Evolutionary conservation across 2,888 invertebrate genomes (phyloP).

Genomic region (Anagyrus pseudococci): DNA sequence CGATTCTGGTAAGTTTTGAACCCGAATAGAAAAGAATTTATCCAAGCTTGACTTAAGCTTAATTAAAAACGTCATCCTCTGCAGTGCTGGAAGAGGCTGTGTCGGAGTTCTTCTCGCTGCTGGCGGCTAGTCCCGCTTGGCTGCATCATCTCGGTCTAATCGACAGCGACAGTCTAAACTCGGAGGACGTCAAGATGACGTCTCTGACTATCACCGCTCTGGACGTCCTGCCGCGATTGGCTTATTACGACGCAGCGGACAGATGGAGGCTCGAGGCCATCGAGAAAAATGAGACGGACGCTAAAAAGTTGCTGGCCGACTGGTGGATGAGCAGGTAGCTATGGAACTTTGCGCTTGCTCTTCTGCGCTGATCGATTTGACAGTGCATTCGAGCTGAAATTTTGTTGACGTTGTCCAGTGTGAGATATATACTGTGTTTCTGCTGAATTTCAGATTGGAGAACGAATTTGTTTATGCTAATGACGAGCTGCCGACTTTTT

Average conservation of each 20-base stretch:
- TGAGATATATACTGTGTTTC: not conserved
- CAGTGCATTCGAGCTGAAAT: no score
- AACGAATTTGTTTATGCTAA: conserved; percentile 46
- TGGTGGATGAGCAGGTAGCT: conserved; percentile 55
- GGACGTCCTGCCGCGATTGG: conserved; percentile 53
- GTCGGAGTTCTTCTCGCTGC: conserved; percentile 52
- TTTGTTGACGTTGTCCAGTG: no score
- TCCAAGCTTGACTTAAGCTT: not conserved
- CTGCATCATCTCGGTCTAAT: conserved; percentile 45
- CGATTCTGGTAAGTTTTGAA: conserved; percentile 49
- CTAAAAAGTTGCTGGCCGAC: conserved; percentile 44
- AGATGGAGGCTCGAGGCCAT: conserved; percentile 54
- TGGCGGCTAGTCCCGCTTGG: conserved; percentile 54
- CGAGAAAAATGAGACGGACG: conserved; percentile 42
- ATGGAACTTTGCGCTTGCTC: no score
- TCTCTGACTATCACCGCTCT: conserved; percentile 55
- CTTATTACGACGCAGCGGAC: conserved; percentile 53
- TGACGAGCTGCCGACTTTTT: conserved; percentile 48
- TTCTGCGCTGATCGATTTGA: no score
- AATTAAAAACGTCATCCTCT: conserved; percentile 1
- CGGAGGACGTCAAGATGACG: conserved; percentile 45
- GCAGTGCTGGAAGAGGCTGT: conserved; percentile 52
- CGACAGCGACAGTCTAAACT: conserved; percentile 39
- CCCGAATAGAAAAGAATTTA: not conserved
- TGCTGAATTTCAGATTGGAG: conserved; percentile 42